Evolutionary conservation across 2,113 vertebrate species (phyloP), one percentile per base, ranked within the genome.

Genomic region (Bubalus kerabau): DNA sequence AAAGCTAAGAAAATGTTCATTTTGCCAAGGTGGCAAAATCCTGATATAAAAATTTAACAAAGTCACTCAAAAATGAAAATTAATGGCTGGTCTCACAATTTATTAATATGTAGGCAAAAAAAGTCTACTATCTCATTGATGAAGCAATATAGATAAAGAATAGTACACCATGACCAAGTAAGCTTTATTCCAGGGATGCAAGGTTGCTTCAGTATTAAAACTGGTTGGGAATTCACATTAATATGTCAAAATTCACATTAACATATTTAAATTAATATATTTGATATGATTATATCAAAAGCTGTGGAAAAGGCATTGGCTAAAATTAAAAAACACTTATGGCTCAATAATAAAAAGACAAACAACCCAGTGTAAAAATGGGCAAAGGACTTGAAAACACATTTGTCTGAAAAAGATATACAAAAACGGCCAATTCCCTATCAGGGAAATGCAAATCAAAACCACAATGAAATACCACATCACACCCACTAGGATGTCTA

Each of bases 1-100:
- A 59, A 92, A 96, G 46, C 67, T 59, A 91, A 91, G 36, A 95
- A 82, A 90, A 11, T 80, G 48, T 91, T 86, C n/a, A 95, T 91
- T 91, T 87, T 52, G 50, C 21, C 83, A 86, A 86, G 3, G 8
- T 93, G 87, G 30, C 32, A 94, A 56, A 88, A 95, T 82, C 26
- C n/a, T 74, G 52, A 80, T 84, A 76, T 52, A 90, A 93, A 95
- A 82, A 94, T n/a, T n/a, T 90, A 83, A 87, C n/a, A 60, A 76
- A 95, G 9, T 14, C 13, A 43, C 11, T 90, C 16, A 94, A 28
- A 59, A 50, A 50, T 84, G 36, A 92, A 94, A 86, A 87, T 28
- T 59, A 92, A 92, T 89, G 54, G 40, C 21, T 64, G 56, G 23
- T 64, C 15, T 85, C 57, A 93, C 16, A 57, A 84, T 57, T 71